These are phyloP conservation scores for Tychaedon coryphoeus DNA, from an alignment of 2,113 vertebrate species.

Conservation along the genomic window DNA sequence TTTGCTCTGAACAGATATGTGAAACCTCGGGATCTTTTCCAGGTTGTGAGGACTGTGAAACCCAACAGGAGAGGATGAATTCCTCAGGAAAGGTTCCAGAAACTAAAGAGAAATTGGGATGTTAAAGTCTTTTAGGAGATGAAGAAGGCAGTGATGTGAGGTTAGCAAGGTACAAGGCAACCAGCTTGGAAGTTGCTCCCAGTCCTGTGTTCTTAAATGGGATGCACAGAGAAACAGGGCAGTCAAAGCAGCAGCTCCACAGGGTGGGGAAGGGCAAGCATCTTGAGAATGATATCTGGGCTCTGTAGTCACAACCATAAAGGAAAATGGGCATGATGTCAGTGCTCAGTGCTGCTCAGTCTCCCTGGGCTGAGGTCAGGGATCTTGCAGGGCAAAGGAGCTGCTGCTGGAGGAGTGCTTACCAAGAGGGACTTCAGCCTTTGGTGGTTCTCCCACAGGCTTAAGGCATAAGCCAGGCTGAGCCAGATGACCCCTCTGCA, in stretches of 20 bases:
- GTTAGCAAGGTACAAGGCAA: not conserved
- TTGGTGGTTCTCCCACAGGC: not conserved
- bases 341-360: not conserved
- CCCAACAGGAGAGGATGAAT: not conserved
- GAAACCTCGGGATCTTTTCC: conserved; percentile 22
- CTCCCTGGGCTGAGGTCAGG: not conserved
- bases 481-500: not conserved
- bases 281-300: not conserved
- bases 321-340: not conserved
- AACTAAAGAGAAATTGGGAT: not conserved
- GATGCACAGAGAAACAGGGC: accelerated
- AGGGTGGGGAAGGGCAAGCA: not conserved
- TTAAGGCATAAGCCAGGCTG: not conserved
- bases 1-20: not conserved
- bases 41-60: not conserved
- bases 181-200: not conserved
- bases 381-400: not conserved
- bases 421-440: not conserved
- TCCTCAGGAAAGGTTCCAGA: conserved; percentile 10
- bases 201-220: not conserved
- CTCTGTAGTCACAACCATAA: conserved; percentile 23
- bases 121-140: not conserved
- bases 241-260: not conserved
- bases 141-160: not conserved
- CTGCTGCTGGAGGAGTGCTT: not conserved